Base-by-base conservation (phyloP, 2,888 invertebrate genomes). In the Crossocerus cetratus region DNA sequence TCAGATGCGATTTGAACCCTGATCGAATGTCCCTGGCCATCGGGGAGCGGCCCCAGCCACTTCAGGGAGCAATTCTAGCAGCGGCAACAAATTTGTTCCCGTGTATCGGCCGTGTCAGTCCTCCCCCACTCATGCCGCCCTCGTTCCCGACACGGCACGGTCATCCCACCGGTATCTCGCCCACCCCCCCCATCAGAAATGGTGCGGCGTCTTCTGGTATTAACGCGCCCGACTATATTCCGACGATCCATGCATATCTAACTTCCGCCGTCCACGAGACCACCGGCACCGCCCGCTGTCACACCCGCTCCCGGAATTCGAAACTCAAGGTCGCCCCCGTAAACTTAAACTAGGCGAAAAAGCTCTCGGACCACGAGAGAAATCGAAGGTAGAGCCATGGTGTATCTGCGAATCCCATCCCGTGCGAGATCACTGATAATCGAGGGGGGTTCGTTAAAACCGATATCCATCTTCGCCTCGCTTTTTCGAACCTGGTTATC, bases 151-250 rank as follows among this genome's bases (percentile, higher is more conserved):
- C n/a, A n/a, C 23, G 60, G 53, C 45, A 49, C 58, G 43, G 32
- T 44, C 66, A 73, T 62, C 73, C 67, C 70, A 65, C 65, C 18
- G 59, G 53, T 70, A 65, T 75, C 65, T n/a, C n/a, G n/a, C n/a
- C n/a, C n/a, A n/a, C 67, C 59, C 64, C 66, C 67, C 16, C 54
- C 60, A 55, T 66, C 58, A 23, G 62, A 63, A 63, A 58, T 67
- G 32, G 21, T 69, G 58, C 22, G 63, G 82, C 82, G 84, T 85
- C 81, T 86, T 88, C 81, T 72, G 77, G 81, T 87, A 88, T 88
- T 88, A 88, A 88, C 82, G 82, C 76, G 69, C 32, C 82, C 70
- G 76, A 80, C 87, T 88, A 85, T 87, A 88, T 88, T 88, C 88
- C 84, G 78, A 65, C 76, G 80, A 84, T 80, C 84, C 85, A 88